Evolutionary conservation across 2,888 invertebrate species (phyloP).

Genomic region (Gasteruption jaculator): DNA sequence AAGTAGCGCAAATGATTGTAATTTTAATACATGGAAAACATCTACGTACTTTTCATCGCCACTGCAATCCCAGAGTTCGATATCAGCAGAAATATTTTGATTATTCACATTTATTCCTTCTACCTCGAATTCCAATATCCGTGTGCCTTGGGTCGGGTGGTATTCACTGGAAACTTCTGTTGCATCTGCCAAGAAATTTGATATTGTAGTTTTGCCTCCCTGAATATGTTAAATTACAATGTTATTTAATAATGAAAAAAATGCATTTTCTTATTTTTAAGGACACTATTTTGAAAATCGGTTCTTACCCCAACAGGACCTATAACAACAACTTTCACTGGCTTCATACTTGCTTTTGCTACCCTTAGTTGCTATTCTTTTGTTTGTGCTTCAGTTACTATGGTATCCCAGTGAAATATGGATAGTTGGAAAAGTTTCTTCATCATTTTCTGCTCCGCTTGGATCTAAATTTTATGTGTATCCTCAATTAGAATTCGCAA

Average conservation of each 20-base stretch:
- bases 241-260: slow-evolving; percentile 2
- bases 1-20: not conserved
- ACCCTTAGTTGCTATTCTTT: slow-evolving; percentile 1
- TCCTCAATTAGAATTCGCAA: no score
- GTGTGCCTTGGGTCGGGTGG: slow-evolving; percentile 67
- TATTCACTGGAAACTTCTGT: slow-evolving; percentile 62
- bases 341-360: slow-evolving; percentile 24
- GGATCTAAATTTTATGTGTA: no score
- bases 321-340: slow-evolving; percentile 58
- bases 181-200: slow-evolving; percentile 70
- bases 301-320: slow-evolving; percentile 57
- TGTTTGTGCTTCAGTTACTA: no score
- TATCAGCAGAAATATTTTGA: slow-evolving; percentile 60
- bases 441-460: no score
- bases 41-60: slow-evolving; percentile 65
- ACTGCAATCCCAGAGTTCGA: slow-evolving; percentile 79
- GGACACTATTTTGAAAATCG: not conserved
- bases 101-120: slow-evolving; percentile 60
- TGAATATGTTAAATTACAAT: no score
- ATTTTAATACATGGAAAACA: not conserved
- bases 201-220: slow-evolving; percentile 69
- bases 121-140: slow-evolving; percentile 74
- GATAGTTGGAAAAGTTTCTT: no score
- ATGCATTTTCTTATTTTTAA: not conserved
- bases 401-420: no score